A percentile compares a stretch with the other conserved stretches of the same genome.
Conservation (phyloP, 2,888 invertebrate species). For the Zelleria hepariella region DNA sequence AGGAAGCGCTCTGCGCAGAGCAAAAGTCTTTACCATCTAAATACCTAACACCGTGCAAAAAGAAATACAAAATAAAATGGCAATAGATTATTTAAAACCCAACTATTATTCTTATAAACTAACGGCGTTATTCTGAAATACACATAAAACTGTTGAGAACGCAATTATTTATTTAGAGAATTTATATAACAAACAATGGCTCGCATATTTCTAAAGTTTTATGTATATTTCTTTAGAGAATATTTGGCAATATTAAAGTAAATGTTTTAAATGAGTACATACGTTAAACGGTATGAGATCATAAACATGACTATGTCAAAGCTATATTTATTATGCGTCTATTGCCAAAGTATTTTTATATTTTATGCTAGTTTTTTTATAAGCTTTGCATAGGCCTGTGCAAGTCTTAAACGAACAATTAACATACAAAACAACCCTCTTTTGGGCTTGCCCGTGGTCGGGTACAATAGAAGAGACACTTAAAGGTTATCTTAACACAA, state of each 20-base stretch:
- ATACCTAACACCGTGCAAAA: slow-evolving; percentile 49
- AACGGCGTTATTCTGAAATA: slow-evolving; percentile 7
- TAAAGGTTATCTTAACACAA: slow-evolving; percentile 3
- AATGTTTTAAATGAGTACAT: neutral
- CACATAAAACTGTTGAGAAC: neutral
- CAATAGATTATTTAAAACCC: slow-evolving; percentile 24
- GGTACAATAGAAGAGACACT: neutral
- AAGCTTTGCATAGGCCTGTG: slow-evolving; percentile 23
- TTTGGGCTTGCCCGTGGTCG: neutral
- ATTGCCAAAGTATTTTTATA: slow-evolving; percentile 42
- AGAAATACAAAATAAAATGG: slow-evolving; percentile 31
- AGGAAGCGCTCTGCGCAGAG: slow-evolving; percentile 59
- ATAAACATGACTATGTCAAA: slow-evolving; percentile 19
- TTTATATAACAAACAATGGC: slow-evolving; percentile 5
- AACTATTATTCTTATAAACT: slow-evolving; percentile 9
- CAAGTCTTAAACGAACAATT: slow-evolving; percentile 8
- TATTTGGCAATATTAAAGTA: slow-evolving; percentile 4
- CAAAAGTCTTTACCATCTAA: slow-evolving; percentile 20
- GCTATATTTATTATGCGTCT: slow-evolving; percentile 16
- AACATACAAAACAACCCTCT: slow-evolving; percentile 1
- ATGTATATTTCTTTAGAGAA: neutral
- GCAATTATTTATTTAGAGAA: neutral
- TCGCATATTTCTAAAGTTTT: neutral
- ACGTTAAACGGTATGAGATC: slow-evolving; percentile 23
- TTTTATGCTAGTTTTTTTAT: slow-evolving; percentile 9